phyloP scores from a whole-genome alignment of 1,140 invertebrate species.

The Andricus grossulariae region DNA sequence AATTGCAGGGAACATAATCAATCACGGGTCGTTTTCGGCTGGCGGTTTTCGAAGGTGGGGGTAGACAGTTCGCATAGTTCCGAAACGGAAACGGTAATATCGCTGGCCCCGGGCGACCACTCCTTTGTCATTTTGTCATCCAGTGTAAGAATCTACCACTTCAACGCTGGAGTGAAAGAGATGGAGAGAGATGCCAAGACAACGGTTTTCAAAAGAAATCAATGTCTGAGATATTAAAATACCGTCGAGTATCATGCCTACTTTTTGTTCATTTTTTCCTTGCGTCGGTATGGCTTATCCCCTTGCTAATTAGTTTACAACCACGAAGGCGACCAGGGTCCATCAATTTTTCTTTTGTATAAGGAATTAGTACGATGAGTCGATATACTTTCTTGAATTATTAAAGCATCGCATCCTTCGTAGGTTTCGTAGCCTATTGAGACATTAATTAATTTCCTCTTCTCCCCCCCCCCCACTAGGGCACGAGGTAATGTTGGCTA shows the following conservation, averaged over 20 bases:
- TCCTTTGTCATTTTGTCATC: slow-evolving; percentile 75
- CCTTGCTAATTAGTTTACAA: not conserved
- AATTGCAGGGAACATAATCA: slow-evolving; percentile 73
- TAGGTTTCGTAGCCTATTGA: no score
- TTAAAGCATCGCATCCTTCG: no score
- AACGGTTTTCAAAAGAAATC: slow-evolving; percentile 7
- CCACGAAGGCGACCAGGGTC: not conserved
- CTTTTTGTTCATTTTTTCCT: not conserved
- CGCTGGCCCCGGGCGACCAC: slow-evolving; percentile 68
- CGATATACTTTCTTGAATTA: no score
- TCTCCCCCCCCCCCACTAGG: no score
- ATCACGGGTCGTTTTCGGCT: slow-evolving; percentile 64
- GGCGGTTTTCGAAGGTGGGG: slow-evolving; percentile 43
- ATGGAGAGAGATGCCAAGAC: slow-evolving; percentile 50
- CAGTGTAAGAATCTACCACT: slow-evolving; percentile 52
- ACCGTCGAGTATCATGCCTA: not conserved
- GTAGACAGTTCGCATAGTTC: slow-evolving; percentile 69
- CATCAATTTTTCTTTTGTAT: not conserved
- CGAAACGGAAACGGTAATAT: slow-evolving; percentile 73
- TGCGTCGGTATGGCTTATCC: not conserved
- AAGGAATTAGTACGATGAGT: no score
- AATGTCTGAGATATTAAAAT: slow-evolving; percentile 11
- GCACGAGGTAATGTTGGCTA: no score
- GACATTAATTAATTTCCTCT: no score
- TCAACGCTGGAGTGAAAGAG: slow-evolving; percentile 43